Evolutionary conservation across 1,140 invertebrate species (phyloP), one percentile per base, ranked within the genome.

Genomic region (Aphelenchoides besseyi): DNA sequence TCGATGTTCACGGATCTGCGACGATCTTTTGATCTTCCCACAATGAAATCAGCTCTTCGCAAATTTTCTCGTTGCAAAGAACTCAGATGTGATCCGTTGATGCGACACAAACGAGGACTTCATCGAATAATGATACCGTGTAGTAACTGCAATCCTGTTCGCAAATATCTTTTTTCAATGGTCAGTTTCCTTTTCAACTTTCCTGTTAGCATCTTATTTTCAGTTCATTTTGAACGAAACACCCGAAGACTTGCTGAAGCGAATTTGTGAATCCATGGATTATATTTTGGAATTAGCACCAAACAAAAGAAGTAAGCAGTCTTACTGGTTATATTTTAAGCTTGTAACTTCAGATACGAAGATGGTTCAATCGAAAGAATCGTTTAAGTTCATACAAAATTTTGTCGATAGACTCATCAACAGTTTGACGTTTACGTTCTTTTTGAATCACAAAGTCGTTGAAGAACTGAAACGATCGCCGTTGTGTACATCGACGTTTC

Each of bases 121-220:
- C n/a, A n/a, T n/a, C n/a, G n/a, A n/a, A n/a, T n/a, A n/a, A n/a
- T n/a, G n/a, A n/a, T n/a, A n/a, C n/a, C n/a, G n/a, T n/a, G 41
- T 23, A 48, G 23, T 48, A 16, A 23, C 41, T 48, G 41, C 41
- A 48, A 48, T 48, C 23, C 41, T 12, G 12, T 12, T 23, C 41
- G 41, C 41, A 48, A 48, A 48, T 48, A 48, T 23, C 23, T 48
- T 12, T 48, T 48, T 33, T 59, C 5, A 5, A 59, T 59, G 5
- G 55, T 59, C 26, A 18, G 55, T 5, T 33, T 59, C 18, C 5
- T 59, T 59, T 59, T 59, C 5, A 59, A 59, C 5, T 59, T 59
- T 59, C 18, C 5, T 41, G 5, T 41, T 41, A 41, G n/a, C n/a
- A 41, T 8, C 18, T 33, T 28, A 18, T 16, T 59, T 59, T 59